phyloP scores from a whole-genome alignment of 2,113 vertebrate species.

The Percina caprodes region DNA sequence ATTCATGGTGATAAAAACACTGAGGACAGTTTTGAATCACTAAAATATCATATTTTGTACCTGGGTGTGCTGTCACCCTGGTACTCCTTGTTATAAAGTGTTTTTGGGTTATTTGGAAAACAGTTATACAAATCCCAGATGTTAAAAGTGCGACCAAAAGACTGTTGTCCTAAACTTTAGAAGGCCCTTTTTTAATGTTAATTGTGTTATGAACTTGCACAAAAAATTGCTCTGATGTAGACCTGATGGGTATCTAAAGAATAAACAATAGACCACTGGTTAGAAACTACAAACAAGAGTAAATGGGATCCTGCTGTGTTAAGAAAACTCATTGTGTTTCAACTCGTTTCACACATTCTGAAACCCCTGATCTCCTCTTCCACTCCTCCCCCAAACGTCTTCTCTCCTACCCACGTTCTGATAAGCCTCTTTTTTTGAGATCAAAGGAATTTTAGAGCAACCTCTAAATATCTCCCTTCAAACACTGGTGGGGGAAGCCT shows the following conservation, averaged over 20 bases:
- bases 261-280: not conserved
- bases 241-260: not conserved
- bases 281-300: not conserved
- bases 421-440: slow-evolving; percentile 45
- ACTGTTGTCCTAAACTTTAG: not conserved
- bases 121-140: not conserved
- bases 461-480: slow-evolving; percentile 72
- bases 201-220: not conserved
- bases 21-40: not conserved
- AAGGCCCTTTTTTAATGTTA: not conserved
- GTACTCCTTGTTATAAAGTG: not conserved
- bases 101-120: not conserved
- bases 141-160: not conserved
- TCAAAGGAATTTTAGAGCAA: slow-evolving; percentile 75
- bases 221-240: not conserved
- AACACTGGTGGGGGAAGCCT: slow-evolving; percentile 45
- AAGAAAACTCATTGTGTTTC: slow-evolving; percentile 19
- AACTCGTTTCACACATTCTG: slow-evolving; percentile 33
- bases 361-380: slow-evolving; percentile 32
- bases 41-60: no score
- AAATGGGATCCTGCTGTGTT: slow-evolving; percentile 30
- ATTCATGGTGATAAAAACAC: slow-evolving; percentile 3
- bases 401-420: slow-evolving; percentile 3
- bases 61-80: no score
- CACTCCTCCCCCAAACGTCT: slow-evolving; percentile 23